These are phyloP conservation scores for Amazona finschi DNA, from an alignment of 2,797 vertebrate genomes.

Conservation along the genomic window DNA sequence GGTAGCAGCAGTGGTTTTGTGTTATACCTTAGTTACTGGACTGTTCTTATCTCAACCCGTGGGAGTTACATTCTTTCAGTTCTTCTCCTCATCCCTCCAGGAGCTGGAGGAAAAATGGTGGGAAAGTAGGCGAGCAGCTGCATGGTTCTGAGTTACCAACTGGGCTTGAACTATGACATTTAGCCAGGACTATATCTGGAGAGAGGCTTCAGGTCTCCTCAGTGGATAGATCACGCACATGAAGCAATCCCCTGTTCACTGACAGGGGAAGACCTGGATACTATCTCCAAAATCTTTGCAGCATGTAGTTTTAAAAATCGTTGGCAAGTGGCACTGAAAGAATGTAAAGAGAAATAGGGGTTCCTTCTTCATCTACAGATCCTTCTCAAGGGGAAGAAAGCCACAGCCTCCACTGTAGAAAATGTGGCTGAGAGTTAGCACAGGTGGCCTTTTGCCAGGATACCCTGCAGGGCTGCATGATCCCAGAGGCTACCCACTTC, in stretches of 20 bases:
- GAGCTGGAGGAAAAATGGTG: not conserved
- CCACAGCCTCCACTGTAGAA: not conserved
- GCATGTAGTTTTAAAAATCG: not conserved
- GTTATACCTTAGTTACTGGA: not conserved
- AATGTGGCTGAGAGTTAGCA: not conserved
- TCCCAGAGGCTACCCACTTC: accelerated
- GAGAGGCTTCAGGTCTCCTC: not conserved
- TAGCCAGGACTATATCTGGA: not conserved
- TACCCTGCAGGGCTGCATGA: not conserved
- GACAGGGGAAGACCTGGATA: not conserved
- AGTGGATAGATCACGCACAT: not conserved
- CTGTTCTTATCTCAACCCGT: not conserved
- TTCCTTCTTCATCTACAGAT: not conserved
- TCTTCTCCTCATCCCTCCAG: not conserved
- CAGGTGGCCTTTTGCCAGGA: not conserved
- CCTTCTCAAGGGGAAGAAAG: not conserved
- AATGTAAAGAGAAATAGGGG: not conserved
- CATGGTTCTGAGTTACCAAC: too few relatives aligned
- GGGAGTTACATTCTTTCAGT: not conserved
- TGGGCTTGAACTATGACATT: not conserved
- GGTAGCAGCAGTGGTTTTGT: not conserved
- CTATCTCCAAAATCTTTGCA: not conserved
- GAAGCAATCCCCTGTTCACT: not conserved
- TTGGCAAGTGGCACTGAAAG: not conserved
- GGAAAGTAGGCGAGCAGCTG: too few relatives aligned